Conservation (phyloP, 2,888 invertebrate genomes). For the Branchellion lobata region DNA sequence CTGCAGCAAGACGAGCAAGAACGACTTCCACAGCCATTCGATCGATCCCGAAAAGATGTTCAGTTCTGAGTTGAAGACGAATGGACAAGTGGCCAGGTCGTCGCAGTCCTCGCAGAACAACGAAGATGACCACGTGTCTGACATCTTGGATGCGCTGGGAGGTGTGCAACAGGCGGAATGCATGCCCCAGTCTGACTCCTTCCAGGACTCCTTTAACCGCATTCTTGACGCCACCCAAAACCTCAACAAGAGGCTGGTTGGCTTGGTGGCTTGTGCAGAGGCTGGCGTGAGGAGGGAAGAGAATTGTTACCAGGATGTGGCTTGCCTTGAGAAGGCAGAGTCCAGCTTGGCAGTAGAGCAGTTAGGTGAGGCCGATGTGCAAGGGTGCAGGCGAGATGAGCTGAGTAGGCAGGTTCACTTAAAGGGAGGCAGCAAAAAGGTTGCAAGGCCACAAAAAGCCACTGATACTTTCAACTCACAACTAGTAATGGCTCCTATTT, state of each 20-base stretch:
- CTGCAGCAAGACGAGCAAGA: not conserved
- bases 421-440: not conserved
- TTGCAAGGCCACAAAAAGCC: not conserved
- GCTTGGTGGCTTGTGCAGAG: not conserved
- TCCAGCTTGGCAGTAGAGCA: not conserved
- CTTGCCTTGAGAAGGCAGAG: not conserved
- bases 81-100: not conserved
- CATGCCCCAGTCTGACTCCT: not conserved
- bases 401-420: not conserved
- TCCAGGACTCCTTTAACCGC: not conserved
- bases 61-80: not conserved
- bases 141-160: conserved; percentile 40
- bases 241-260: not conserved
- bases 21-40: not conserved
- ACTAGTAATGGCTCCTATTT: not conserved
- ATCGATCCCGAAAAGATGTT: conserved; percentile 16
- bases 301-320: not conserved
- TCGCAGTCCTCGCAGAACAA: conserved; percentile 13
- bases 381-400: not conserved
- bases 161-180: not conserved
- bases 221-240: conserved; percentile 1
- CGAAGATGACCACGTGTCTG: conserved; percentile 41
- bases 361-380: not conserved
- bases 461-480: not conserved
- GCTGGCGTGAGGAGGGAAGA: not conserved